A percentile compares a stretch with the other conserved stretches of the same genome.
These are phyloP conservation scores for Ctena decussata DNA, from an alignment of 2,888 invertebrate species.

Conservation along the genomic window DNA sequence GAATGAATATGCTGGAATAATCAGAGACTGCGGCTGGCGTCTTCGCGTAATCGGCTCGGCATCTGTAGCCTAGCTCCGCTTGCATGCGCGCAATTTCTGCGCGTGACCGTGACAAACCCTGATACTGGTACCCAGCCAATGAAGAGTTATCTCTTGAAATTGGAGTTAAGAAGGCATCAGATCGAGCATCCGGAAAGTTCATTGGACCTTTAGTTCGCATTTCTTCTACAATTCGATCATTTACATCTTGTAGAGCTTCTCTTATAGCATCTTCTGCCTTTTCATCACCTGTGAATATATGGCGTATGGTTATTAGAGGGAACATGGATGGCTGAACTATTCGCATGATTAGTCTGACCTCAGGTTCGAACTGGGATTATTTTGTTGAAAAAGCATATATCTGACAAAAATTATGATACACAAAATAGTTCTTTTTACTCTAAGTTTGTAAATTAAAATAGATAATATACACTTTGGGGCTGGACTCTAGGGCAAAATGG, in stretches of 20 bases:
- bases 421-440: no score
- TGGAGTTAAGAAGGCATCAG: slow-evolving; percentile 55
- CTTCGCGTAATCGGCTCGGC: slow-evolving; percentile 65
- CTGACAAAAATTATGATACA: no score
- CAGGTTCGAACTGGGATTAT: no score
- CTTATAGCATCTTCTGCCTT: slow-evolving; percentile 72
- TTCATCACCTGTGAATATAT: slow-evolving; percentile 73
- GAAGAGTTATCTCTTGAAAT: slow-evolving; percentile 54
- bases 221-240: slow-evolving; percentile 71
- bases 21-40: slow-evolving; percentile 70
- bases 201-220: slow-evolving; percentile 64
- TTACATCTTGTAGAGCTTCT: slow-evolving; percentile 72
- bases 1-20: slow-evolving; percentile 70
- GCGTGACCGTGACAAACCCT: slow-evolving; percentile 65
- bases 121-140: slow-evolving; percentile 51
- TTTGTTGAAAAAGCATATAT: no score
- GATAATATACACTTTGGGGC: no score
- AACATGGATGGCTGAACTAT: no score
- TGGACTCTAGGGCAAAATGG: no score
- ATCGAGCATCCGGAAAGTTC: slow-evolving; percentile 52
- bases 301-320: no score
- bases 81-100: slow-evolving; percentile 63
- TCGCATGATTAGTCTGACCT: no score
- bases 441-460: no score
- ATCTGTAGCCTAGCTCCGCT: slow-evolving; percentile 56